Percentiles rank a stretch among this genome's conserved stretches.
Conservation (phyloP, 2,888 invertebrate species). For the Scelioninae gen. 2 region DNA sequence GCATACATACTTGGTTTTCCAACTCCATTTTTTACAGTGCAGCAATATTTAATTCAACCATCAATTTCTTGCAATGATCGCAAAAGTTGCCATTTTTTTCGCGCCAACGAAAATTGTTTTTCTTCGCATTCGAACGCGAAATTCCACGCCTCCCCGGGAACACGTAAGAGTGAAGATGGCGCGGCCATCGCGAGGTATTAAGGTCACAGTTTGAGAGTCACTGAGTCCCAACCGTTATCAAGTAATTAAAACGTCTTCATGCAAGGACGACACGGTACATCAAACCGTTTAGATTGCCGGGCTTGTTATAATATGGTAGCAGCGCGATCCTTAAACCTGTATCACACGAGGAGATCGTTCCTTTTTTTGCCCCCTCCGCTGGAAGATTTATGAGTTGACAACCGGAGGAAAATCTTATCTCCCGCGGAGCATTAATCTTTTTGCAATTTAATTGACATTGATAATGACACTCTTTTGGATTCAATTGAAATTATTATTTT, state of each 20-base stretch:
- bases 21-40: too few relatives aligned
- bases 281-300: conserved; percentile 61
- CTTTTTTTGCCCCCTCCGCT: conserved; percentile 41
- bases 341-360: conserved; percentile 55
- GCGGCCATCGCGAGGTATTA: conserved; percentile 22
- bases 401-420: conserved; percentile 51
- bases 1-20: too few relatives aligned
- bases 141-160: too few relatives aligned
- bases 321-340: conserved; percentile 59
- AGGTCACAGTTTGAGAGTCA: conserved; percentile 57
- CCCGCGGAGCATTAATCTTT: conserved; percentile 39
- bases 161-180: conserved; percentile 19
- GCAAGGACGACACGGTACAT: conserved; percentile 62
- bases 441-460: conserved; percentile 40
- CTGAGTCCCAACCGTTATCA: conserved; percentile 61
- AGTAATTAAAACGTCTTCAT: conserved; percentile 66
- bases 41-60: too few relatives aligned
- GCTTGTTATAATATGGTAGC: conserved; percentile 60
- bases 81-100: too few relatives aligned
- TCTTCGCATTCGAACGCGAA: too few relatives aligned
- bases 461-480: conserved; percentile 29
- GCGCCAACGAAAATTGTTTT: too few relatives aligned
- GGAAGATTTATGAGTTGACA: conserved; percentile 56
- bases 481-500: conserved; percentile 37
- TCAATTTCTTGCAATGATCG: too few relatives aligned